phyloP scores from a whole-genome alignment of 2,113 vertebrate genomes.

The Fulmarus glacialis region DNA sequence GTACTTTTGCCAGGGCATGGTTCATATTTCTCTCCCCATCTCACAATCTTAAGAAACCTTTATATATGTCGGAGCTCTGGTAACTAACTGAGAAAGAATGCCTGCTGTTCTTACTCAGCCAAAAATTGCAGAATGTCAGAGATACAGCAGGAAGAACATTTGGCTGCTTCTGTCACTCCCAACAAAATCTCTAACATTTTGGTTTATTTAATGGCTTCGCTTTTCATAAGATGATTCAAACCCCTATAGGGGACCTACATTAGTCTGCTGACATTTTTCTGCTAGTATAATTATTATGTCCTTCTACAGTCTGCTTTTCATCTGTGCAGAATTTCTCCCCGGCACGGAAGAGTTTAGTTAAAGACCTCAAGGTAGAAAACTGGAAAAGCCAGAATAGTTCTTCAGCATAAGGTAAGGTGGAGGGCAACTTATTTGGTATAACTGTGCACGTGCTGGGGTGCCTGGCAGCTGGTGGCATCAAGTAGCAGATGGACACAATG shows the following conservation, averaged over 20 bases:
- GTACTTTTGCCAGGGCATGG: not conserved
- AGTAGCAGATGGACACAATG: not conserved
- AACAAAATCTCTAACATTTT: slow-evolving; percentile 62
- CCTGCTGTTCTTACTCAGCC: slow-evolving; percentile 47
- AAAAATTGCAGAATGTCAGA: slow-evolving; percentile 38
- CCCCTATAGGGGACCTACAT: slow-evolving; percentile 52
- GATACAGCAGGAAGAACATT: slow-evolving; percentile 49
- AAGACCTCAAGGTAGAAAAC: slow-evolving; percentile 18
- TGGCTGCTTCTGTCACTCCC: slow-evolving; percentile 52
- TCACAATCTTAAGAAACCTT: not conserved
- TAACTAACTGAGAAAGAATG: not conserved
- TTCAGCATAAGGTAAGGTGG: not conserved
- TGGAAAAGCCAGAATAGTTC: not conserved
- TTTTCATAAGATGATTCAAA: slow-evolving; percentile 59
- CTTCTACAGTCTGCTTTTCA: slow-evolving; percentile 39
- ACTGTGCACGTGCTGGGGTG: not conserved
- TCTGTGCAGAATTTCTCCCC: not conserved
- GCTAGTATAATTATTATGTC: slow-evolving; percentile 45
- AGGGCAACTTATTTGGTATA: not conserved
- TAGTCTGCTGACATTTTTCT: slow-evolving; percentile 60
- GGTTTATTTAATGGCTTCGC: slow-evolving; percentile 58
- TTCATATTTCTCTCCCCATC: not conserved
- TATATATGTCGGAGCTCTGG: not conserved
- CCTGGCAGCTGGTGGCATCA: not conserved
- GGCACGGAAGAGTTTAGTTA: not conserved